A percentile compares a stretch with the other conserved stretches of the same genome.
phyloP scores from a whole-genome alignment of 2,113 vertebrate species.

The Choloepus hoffmanni region DNA sequence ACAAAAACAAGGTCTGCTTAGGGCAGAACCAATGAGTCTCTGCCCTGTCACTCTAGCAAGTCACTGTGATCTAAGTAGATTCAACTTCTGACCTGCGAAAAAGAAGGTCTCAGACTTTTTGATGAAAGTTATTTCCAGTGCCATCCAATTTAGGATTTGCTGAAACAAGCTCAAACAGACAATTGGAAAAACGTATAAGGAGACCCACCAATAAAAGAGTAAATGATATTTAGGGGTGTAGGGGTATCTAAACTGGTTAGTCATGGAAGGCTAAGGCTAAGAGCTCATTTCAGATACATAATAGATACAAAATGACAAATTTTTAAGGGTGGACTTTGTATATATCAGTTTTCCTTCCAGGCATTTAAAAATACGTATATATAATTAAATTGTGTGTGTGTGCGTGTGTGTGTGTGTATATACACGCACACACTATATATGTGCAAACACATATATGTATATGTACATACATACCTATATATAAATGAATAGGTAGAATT shows the following conservation, averaged over 20 bases:
- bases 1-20: constrained; percentile 47
- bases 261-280: constrained; percentile 19
- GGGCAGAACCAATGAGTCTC: constrained; percentile 59
- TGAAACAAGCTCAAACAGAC: constrained; percentile 55
- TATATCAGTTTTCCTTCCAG: constrained; percentile 7
- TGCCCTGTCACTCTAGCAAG: constrained; percentile 67
- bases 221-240: constrained; percentile 37
- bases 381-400: not conserved
- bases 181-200: constrained; percentile 19
- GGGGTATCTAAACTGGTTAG: constrained; percentile 43
- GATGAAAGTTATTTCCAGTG: constrained; percentile 73
- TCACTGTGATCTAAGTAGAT: constrained; percentile 73
- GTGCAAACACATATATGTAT: not conserved
- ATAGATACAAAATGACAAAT: not conserved
- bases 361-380: not conserved
- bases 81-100: constrained; percentile 77
- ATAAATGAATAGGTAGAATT: constrained; percentile 8
- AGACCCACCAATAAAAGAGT: constrained; percentile 32
- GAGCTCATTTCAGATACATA: not conserved
- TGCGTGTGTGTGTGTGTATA: not conserved
- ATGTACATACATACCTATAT: not conserved
- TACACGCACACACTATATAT: not conserved
- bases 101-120: constrained; percentile 63
- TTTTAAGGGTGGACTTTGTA: not conserved
- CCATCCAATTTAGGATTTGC: constrained; percentile 72